Evolutionary conservation across 2,113 vertebrate species (phyloP).

Genomic region (Gavialis gangeticus): DNA sequence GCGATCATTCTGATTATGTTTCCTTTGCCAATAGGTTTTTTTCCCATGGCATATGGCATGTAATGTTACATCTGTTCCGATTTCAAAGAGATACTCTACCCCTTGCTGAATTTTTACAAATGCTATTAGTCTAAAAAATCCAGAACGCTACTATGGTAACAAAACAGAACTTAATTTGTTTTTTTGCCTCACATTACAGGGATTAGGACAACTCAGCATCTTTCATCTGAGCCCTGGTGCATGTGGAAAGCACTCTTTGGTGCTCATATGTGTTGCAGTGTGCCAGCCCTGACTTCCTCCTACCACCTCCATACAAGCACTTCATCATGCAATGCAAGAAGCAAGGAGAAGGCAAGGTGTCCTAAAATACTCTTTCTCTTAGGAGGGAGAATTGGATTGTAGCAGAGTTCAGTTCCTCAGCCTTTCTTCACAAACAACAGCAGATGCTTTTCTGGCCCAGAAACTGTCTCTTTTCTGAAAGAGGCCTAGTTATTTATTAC

Average conservation of each 20-base stretch:
- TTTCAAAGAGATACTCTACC: conserved; percentile 58
- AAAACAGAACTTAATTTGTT: conserved; percentile 6
- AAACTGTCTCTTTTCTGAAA: background rate
- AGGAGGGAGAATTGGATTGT: background rate
- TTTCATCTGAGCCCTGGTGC: background rate
- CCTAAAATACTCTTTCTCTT: background rate
- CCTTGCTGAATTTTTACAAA: conserved; percentile 71
- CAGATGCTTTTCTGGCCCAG: background rate
- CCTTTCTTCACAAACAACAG: background rate
- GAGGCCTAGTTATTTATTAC: background rate
- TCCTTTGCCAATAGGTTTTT: conserved; percentile 57
- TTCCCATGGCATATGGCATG: conserved; percentile 56
- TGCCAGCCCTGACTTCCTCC: background rate
- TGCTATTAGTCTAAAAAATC: conserved; percentile 68
- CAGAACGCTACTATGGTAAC: conserved; percentile 72
- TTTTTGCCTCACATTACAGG: background rate
- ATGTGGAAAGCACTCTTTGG: background rate
- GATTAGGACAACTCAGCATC: background rate
- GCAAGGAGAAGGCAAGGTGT: background rate
- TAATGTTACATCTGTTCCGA: conserved; percentile 64
- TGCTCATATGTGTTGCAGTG: background rate
- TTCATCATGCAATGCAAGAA: background rate
- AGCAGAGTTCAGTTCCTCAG: background rate
- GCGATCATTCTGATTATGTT: conserved; percentile 34
- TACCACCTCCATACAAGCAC: accelerated